Evolutionary conservation across 2,888 invertebrate species (phyloP).

Genomic region (Eledona agricola): DNA sequence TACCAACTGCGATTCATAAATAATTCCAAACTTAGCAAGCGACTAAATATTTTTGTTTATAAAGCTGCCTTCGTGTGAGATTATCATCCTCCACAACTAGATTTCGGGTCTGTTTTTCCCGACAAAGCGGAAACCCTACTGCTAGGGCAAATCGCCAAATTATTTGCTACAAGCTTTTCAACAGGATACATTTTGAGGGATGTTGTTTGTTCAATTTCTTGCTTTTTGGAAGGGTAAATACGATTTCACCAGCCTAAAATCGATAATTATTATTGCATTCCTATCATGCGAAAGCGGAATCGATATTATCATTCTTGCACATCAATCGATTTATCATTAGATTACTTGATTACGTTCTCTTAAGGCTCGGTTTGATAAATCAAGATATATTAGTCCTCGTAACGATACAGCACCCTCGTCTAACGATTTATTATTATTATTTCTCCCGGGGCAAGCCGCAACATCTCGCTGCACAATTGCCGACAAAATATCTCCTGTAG

Average conservation of each 20-base stretch:
- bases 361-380: constrained; percentile 15
- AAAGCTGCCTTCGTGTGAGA: constrained; percentile 5
- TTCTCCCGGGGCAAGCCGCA: constrained; percentile 1
- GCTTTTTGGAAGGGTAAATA: background rate
- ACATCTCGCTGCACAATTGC: constrained; percentile 1
- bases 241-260: constrained; percentile 3
- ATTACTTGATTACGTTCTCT: too few relatives aligned
- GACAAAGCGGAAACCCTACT: background rate
- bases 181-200: constrained; percentile 7
- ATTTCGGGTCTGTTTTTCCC: background rate
- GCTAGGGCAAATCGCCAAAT: constrained; percentile 14
- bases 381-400: constrained; percentile 17
- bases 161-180: constrained; percentile 3
- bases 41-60: too few relatives aligned
- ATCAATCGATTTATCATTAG: constrained; percentile 6
- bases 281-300: constrained; percentile 9
- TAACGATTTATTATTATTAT: constrained; percentile 20
- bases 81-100: constrained; percentile 2
- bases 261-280: constrained; percentile 9
- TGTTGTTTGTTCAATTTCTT: constrained; percentile 5
- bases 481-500: constrained; percentile 7
- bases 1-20: constrained; percentile 13
- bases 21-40: too few relatives aligned
- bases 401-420: constrained; percentile 8
- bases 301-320: constrained; percentile 15